Evolutionary conservation across 2,888 invertebrate species (phyloP), one percentile per base, ranked within the genome.

Genomic region (Leucophenga maculata): DNA sequence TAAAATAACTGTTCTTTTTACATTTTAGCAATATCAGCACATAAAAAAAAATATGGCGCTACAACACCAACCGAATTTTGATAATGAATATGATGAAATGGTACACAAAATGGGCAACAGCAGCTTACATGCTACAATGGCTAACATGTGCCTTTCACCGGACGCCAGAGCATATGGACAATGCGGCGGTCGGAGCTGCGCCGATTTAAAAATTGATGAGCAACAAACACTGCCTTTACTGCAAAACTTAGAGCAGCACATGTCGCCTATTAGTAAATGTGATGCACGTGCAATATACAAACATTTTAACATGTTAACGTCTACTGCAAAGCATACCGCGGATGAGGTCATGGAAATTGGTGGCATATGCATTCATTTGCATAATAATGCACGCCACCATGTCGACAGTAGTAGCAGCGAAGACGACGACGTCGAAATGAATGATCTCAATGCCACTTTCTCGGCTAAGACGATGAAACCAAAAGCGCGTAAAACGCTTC

Each of bases 391-490:
- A 26, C 4, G 26, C 26, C 26, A 11, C 39, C 26, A 11, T 9
- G 39, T 39, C 39, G 52, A 52, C 8, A 52, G 16, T 0, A 11
- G 6, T n/a, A 18, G 9, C 14, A 16, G 3, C 26, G 59, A 60
- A 32, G 59, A 60, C 1, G 39, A 22, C 13, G 57, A 60, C n/a
- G 18, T n/a, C 13, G 39, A n/a, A n/a, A 39, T 6, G 60, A 32
- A 39, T 60, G 60, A 60, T 60, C 60, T 16, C 11, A 60, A 60
- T 39, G 39, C 44, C 4, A 60, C 60, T 26, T 60, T 39, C 18
- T 39, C 60, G 1, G 14, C 39, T 1, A 60, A 60, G 16, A 60
- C 57, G 6, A 57, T 57, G 57, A 57, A 44, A 6, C 6, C 16
- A 39, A 32, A 39, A 18, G 16, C 18, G 11, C 39, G 39, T 39